Evolutionary conservation across 37 sponge, comb jelly and placozoan species (phyloP), one percentile per base, ranked within the genome.

Genomic region (Crambe crambe): DNA sequence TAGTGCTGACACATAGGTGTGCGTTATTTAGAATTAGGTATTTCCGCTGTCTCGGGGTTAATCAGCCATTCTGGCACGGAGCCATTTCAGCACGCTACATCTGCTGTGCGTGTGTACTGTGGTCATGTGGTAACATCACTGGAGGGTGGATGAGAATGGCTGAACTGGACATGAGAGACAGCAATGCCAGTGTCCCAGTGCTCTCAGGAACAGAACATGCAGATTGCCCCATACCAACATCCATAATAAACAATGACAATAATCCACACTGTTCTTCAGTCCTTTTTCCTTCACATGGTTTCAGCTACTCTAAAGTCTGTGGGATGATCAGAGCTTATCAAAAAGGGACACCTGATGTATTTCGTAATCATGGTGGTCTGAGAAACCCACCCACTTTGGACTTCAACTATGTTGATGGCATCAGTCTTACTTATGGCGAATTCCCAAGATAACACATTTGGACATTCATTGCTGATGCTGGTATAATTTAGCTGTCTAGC

Each of bases 71-170:
- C n/a, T n/a, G n/a, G n/a, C n/a, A n/a, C n/a, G n/a, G n/a, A n/a
- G n/a, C n/a, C n/a, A n/a, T n/a, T n/a, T n/a, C n/a, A n/a, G n/a
- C n/a, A n/a, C n/a, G n/a, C n/a, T n/a, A n/a, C n/a, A n/a, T n/a
- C n/a, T n/a, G n/a, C n/a, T n/a, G n/a, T n/a, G n/a, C n/a, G n/a
- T n/a, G n/a, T n/a, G n/a, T n/a, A n/a, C n/a, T n/a, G n/a, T n/a
- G 76, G 76, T 43, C 62, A 23, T 76, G 76, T 42, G 42, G 42
- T 34, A 37, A 37, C 23, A 37, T 60, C 40, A 40, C 61, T 60
- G 76, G 76, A 38, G 62, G 62, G 27, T 76, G 76, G 76, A 76
- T 76, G 63, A 76, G 42, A 42, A n/a, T n/a, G n/a, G n/a, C n/a
- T n/a, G n/a, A n/a, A n/a, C n/a, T n/a, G n/a, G n/a, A n/a, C n/a